Evolutionary conservation across 2,888 invertebrate genomes (phyloP), one percentile per base, ranked within the genome.

Genomic region (Pandemis corylana): DNA sequence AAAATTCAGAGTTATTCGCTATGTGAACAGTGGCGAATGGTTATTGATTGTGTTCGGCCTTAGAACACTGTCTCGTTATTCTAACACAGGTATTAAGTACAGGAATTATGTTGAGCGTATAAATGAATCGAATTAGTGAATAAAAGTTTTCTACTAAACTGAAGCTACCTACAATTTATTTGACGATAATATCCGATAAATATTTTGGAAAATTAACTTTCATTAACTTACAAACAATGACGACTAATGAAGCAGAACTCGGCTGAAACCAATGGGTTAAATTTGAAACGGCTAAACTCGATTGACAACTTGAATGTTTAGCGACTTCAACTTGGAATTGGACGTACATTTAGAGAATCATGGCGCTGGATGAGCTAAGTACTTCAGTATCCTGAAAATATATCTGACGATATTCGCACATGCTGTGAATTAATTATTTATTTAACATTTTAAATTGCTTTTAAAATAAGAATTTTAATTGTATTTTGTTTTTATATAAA

Each of bases 1-100:
- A 51, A 51, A 62, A 65, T 70, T 61, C 69, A 64, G 62, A 67
- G 61, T 28, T 74, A 69, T 51, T 69, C 59, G 61, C 41, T 46
- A 68, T 68, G 73, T 61, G 51, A 69, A 49, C 61, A 44, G 66
- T 28, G 42, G 9, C 13, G 51, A 66, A 74, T 70, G 49, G 46
- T 69, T 66, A 61, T 70, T 51, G 59, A 74, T 69, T 65, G 28
- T 65, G 49, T 68, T 62, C 49, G 42, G 6, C 6, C 13, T 49
- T 42, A 9, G 28, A 63, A 28, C 28, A 59, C 5, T 20, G 59
- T 59, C 28, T 42, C 62, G n/a, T 36, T 61, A 36, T 9, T 41
- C 62, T n/a, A 41, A 42, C n/a, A 20, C 41, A 36, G 42, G 62
- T 62, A 51, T n/a, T 20, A 15, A 20, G 13, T 56, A 56, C 13